A percentile compares a stretch with the other conserved stretches of the same genome.
Evolutionary conservation across 2,888 invertebrate species (phyloP).

Genomic region (Cybosia mesomella): DNA sequence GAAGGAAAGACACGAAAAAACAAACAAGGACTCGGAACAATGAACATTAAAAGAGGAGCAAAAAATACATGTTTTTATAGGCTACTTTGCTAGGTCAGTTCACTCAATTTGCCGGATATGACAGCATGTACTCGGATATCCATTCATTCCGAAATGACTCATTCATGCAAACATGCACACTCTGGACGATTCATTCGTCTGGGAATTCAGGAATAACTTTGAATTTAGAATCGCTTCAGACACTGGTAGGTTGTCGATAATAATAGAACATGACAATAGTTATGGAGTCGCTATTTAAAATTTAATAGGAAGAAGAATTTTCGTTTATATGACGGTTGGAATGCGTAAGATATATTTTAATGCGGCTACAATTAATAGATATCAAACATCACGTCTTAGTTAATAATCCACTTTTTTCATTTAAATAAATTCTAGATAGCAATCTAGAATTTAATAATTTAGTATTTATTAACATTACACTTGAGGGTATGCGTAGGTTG

Average conservation of each 20-base stretch:
- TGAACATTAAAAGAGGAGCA: conserved; percentile 3
- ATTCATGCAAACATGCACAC: conserved; percentile 14
- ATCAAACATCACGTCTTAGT: neutral
- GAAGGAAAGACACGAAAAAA: conserved; percentile 3
- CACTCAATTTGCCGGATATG: conserved; percentile 14
- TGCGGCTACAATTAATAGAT: neutral
- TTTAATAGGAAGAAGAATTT: conserved; percentile 2
- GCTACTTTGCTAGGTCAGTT: conserved; percentile 7
- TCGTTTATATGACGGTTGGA: neutral
- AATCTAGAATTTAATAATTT: too few relatives aligned
- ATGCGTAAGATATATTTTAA: conserved; percentile 24
- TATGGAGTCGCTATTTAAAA: neutral
- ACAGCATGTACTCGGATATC: conserved; percentile 3
- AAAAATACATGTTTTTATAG: conserved; percentile 8
- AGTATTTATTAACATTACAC: too few relatives aligned
- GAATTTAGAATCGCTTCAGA: conserved; percentile 13
- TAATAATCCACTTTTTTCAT: neutral
- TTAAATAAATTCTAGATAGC: neutral
- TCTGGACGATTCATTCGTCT: conserved; percentile 19
- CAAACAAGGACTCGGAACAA: neutral
- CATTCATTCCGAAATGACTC: conserved; percentile 20
- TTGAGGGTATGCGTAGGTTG: too few relatives aligned
- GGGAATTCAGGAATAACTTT: conserved; percentile 21
- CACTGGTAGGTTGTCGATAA: conserved; percentile 12
- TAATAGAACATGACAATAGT: conserved; percentile 28